Evolutionary conservation across 2,888 invertebrate genomes (phyloP), one percentile per base, ranked within the genome.

Genomic region (Empis stercorea): DNA sequence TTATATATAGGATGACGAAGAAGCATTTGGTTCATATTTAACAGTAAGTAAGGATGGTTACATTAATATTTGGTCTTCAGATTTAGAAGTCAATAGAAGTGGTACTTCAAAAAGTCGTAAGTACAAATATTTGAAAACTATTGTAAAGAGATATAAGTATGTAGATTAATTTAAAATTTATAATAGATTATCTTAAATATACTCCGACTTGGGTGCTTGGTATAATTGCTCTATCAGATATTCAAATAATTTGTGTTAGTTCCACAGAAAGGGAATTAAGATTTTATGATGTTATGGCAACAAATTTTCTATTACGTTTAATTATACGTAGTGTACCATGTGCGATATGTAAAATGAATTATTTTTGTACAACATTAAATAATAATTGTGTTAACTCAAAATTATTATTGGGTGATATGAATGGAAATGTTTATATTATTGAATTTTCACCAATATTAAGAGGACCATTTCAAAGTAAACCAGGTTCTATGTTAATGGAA

Each of bases 281-380:
- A 53, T 86, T 89, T 66, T 89, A 88, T 61, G 87, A 88, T 62
- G 80, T 80, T 41, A 79, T 79, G 16, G 84, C 81, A 7, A 77
- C 77, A 48, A 83, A 81, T 47, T 87, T 87, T 63, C 78, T 79
- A 37, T 70, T 85, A 39, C 74, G 84, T 56, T 74, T 85, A 47
- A 73, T 81, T 54, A 79, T 89, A 52, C 76, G 78, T 1, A 81
- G 80, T 49, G 73, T 68, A 43, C 67, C 67, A 0, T 61, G 50
- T 53, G 62, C 66, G 0, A 63, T 67, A 9, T 60, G 58, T 46
- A 55, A 59, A 42, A 63, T 66, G 62, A 52, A 59, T n/a, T 68
- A 67, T 47, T 56, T 56, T 37, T 63, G 57, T 32, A 57, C 59
- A 48, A 52, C 58, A 34, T 59, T 52, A 10, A 4, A 27, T 20